Evolutionary conservation across 2,113 vertebrate species (phyloP).

Genomic region (Chaetodon trifascialis): DNA sequence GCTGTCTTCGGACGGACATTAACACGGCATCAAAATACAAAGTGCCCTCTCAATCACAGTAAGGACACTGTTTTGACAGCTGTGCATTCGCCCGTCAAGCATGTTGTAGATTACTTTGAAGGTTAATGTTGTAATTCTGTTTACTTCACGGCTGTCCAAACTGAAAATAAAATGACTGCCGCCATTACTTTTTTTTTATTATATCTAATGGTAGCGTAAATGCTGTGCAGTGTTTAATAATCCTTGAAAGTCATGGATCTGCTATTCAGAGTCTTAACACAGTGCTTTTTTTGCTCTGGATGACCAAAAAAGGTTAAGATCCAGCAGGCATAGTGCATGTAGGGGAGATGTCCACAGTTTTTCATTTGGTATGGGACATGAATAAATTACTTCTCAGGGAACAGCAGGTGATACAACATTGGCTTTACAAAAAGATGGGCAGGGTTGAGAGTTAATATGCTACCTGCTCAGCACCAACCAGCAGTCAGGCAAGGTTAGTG

Average conservation of each 20-base stretch:
- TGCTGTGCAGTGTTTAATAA: no score
- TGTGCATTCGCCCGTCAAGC: not conserved
- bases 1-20: not conserved
- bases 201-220: not conserved
- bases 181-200: not conserved
- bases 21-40: no score
- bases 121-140: not conserved
- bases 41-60: not conserved
- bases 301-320: no score
- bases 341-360: no score
- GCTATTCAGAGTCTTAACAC: no score
- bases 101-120: no score
- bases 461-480: not conserved
- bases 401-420: not conserved
- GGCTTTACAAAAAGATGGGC: not conserved
- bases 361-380: no score
- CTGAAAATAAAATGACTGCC: not conserved
- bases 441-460: not conserved
- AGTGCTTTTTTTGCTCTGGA: no score
- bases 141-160: not conserved
- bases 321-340: no score
- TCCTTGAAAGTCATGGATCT: no score
- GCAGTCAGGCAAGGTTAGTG: not conserved
- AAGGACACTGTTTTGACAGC: not conserved
- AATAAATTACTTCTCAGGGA: not conserved